These are phyloP conservation scores for Ellobius talpinus DNA, from an alignment of 2,113 vertebrate genomes.

Conservation along the genomic window DNA sequence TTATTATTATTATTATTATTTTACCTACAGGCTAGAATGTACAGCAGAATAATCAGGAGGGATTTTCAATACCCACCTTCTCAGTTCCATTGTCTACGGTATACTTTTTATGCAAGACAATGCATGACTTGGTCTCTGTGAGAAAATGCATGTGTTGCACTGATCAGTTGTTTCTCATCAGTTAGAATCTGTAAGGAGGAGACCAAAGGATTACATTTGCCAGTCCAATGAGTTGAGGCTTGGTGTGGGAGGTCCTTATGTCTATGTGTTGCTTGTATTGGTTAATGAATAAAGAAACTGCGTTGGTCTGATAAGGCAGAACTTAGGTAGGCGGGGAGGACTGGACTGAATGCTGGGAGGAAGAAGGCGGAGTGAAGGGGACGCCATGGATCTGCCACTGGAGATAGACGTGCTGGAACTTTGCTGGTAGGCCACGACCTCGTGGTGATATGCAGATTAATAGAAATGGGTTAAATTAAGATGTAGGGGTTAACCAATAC, in stretches of 20 bases:
- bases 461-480: too few relatives aligned
- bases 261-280: too few relatives aligned
- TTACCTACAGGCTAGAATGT: background rate
- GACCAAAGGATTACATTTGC: background rate
- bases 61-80: background rate
- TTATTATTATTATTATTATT: background rate
- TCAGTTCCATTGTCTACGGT: background rate
- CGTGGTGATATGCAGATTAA: too few relatives aligned
- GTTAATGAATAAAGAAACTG: too few relatives aligned
- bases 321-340: too few relatives aligned
- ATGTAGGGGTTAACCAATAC: too few relatives aligned
- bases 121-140: background rate
- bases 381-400: accelerated
- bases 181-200: background rate
- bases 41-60: constrained; percentile 4
- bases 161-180: background rate
- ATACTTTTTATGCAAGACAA: background rate
- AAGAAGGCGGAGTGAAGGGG: too few relatives aligned
- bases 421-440: too few relatives aligned
- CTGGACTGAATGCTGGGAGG: too few relatives aligned
- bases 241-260: too few relatives aligned
- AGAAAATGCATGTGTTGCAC: background rate
- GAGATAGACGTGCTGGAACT: too few relatives aligned
- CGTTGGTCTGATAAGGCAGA: too few relatives aligned
- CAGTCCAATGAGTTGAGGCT: background rate